These are phyloP conservation scores for Eupsittula cactorum DNA, from an alignment of 2,113 vertebrate genomes.

Conservation along the genomic window DNA sequence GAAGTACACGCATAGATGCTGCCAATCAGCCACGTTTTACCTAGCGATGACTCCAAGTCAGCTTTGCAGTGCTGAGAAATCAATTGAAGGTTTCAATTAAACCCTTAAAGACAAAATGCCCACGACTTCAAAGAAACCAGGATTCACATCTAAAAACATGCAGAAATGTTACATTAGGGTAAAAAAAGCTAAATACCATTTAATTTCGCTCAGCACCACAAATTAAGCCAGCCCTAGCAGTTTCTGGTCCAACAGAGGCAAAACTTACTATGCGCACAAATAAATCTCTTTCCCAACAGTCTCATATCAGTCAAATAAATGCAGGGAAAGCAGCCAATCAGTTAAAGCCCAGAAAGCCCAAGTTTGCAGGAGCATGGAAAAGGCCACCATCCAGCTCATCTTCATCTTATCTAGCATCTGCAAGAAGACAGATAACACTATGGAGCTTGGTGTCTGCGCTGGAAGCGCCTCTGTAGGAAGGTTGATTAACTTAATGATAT, in stretches of 20 bases:
- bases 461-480: background rate
- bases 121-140: background rate
- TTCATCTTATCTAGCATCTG: background rate
- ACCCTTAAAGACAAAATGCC: background rate
- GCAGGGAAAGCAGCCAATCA: background rate
- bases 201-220: background rate
- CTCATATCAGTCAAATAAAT: background rate
- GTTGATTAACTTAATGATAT: background rate
- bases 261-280: background rate
- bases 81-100: background rate
- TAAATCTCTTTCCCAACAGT: background rate
- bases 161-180: background rate
- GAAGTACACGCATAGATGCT: accelerated
- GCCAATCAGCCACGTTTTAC: accelerated
- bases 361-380: background rate
- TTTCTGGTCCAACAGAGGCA: background rate
- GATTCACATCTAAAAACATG: background rate
- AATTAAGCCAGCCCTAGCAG: background rate
- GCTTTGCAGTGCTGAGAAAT: background rate
- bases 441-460: accelerated
- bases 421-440: background rate
- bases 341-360: background rate
- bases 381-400: background rate
- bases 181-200: background rate
- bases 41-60: background rate